Evolutionary conservation across 2,113 vertebrate species (phyloP), one percentile per base, ranked within the genome.

Genomic region (Phaethon lepturus): DNA sequence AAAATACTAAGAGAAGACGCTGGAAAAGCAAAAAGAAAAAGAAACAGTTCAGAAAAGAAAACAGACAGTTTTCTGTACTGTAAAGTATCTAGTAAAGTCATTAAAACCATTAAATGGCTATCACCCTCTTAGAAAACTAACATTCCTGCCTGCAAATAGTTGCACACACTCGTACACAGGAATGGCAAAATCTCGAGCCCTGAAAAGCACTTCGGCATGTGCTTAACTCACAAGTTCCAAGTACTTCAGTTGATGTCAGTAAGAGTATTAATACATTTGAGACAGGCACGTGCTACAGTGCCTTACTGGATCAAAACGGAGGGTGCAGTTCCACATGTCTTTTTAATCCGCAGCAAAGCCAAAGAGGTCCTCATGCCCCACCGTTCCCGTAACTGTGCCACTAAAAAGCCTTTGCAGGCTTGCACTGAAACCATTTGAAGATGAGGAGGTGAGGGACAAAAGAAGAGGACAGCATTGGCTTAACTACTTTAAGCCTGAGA

Each of bases 201-300:
- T 88, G 93, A 88, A 90, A 94, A 96, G 93, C 96, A 86, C 93
- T 96, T 96, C 1, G 75, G 78, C 84, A 83, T 82, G 90, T 92
- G 93, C 97, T 96, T 87, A 94, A 94, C 87, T 94, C 77, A 3
- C 38, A 84, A 72, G 89, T 87, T 82, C 84, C 77, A 63, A 84
- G 89, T 13, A 49, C 84, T 95, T 85, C 87, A 91, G 13, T 0
- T 82, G 95, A 90, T 18, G 28, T 94, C 93, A 95, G 35, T 28
- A 47, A 45, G 78, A 92, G 86, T n/a, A 77, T 89, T 96, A 77
- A 56, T 78, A 35, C 50, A 72, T 85, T 45, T 17, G 56, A 94
- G 84, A 78, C 45, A 84, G 76, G 52, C 93, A 81, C 20, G 9
- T 47, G 90, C 47, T 88, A 47, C 83, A 58, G 31, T 1, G 11